Evolutionary conservation across 2,797 vertebrate species (phyloP).

Genomic region (Schizothorax lantsangensis): DNA sequence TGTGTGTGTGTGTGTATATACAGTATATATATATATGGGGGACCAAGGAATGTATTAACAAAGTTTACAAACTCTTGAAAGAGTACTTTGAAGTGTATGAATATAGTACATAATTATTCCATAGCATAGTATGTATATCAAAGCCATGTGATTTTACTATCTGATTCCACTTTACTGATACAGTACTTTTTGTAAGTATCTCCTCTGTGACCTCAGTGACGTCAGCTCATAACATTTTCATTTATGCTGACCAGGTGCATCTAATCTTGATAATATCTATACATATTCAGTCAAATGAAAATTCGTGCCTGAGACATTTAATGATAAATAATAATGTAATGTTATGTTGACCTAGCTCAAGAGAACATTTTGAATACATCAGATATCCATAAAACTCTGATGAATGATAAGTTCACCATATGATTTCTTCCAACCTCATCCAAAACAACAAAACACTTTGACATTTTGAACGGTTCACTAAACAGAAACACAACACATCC

Average conservation of each 20-base stretch:
- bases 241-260: conserved; percentile 6
- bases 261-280: neutral
- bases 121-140: neutral
- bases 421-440: conserved; percentile 59
- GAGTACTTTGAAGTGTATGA: conserved; percentile 15
- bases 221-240: neutral
- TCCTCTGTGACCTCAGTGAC: neutral
- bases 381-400: conserved; percentile 25
- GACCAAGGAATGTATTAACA: neutral
- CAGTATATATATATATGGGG: too few relatives aligned
- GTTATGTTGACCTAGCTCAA: conserved; percentile 4
- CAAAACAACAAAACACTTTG: conserved; percentile 58
- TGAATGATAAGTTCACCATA: conserved; percentile 44
- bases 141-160: neutral
- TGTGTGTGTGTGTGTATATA: neutral
- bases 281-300: conserved; percentile 28
- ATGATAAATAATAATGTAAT: conserved; percentile 27
- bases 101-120: neutral
- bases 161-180: neutral
- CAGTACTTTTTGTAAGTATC: neutral
- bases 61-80: neutral
- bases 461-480: conserved; percentile 58
- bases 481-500: conserved; percentile 66
- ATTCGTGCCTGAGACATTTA: neutral
- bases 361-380: conserved; percentile 26